Evolutionary conservation across 92 coral and sea anemone genomes (phyloP), one percentile per base, ranked within the genome.

Genomic region (Pocillopora meandrina): DNA sequence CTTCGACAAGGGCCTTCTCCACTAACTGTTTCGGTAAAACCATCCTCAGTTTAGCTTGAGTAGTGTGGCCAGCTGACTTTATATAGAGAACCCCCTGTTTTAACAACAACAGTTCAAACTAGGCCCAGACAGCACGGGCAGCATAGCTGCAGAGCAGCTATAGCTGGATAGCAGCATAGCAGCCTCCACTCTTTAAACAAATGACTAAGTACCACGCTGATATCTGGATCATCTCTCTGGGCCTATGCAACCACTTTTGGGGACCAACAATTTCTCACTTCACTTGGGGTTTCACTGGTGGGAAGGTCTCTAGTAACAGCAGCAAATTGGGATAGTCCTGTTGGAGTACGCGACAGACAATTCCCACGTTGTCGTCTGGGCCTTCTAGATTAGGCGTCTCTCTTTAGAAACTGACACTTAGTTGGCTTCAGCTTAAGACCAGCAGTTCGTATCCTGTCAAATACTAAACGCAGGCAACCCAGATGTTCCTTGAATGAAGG

Each of bases 331-430:
- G 36, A 2, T 52, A 14, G 33, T 33, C 60, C 61, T 42, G 52
- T 52, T 56, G 72, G 11, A 79, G 64, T 60, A 33, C 80, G 76
- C 26, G 90, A 85, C 10, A 85, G 90, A 61, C 92, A 88, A 20
- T 85, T 62, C 35, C 90, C 88, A 69, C 82, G 88, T 63, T 64
- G 34, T n/a, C 90, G 88, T 72, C 90, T 79, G 13, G 90, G 88
- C 63, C 19, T 60, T 60, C 19, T 60, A 60, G 63, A 60, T 10
- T 1, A 60, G 16, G 14, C 63, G 2, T 86, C 82, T 58, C 56
- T 56, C 65, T 75, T 86, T 11, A 85, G 77, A 55, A 75, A 82
- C 23, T 70, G 90, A 58, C 88, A 90, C 78, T 86, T 87, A 34
- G 23, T 52, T 62, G 74, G 69, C 60, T 85, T 76, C 36, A 65